Evolutionary conservation across 2,113 vertebrate genomes (phyloP).

Genomic region (Phoxinus phoxinus): DNA sequence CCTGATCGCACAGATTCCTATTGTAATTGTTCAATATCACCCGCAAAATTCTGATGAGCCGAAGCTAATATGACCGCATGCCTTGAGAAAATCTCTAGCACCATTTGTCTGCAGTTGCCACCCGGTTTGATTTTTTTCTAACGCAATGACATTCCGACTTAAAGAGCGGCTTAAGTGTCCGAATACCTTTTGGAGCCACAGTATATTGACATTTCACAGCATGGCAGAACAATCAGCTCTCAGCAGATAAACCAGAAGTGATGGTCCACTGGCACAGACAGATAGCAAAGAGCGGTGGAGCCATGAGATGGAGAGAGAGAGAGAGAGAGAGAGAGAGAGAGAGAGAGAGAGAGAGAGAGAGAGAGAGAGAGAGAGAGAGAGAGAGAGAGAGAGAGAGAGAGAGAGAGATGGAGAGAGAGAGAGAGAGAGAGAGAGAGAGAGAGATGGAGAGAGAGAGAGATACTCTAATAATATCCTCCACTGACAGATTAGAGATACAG

Average conservation of each 20-base stretch:
- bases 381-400: background rate
- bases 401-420: background rate
- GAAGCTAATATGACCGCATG: too few relatives aligned
- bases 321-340: too few relatives aligned
- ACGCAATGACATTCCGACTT: background rate
- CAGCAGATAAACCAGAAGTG: background rate
- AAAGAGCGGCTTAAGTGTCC: background rate
- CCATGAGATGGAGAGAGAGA: background rate
- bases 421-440: background rate
- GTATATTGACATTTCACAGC: background rate
- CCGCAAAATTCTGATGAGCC: too few relatives aligned
- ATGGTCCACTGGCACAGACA: background rate
- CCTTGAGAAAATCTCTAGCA: background rate
- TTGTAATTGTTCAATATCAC: too few relatives aligned
- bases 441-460: background rate
- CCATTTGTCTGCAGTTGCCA: background rate
- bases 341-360: background rate
- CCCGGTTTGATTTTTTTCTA: background rate
- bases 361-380: background rate
- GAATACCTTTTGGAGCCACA: background rate
- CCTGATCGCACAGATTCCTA: too few relatives aligned
- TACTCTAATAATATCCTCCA: conserved; percentile 75
- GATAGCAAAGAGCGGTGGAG: background rate
- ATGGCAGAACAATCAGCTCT: background rate
- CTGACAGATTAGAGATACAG: conserved; percentile 64